Evolutionary conservation across 2,888 invertebrate species (phyloP), one percentile per base, ranked within the genome.

Genomic region (Chymomyza amoena): DNA sequence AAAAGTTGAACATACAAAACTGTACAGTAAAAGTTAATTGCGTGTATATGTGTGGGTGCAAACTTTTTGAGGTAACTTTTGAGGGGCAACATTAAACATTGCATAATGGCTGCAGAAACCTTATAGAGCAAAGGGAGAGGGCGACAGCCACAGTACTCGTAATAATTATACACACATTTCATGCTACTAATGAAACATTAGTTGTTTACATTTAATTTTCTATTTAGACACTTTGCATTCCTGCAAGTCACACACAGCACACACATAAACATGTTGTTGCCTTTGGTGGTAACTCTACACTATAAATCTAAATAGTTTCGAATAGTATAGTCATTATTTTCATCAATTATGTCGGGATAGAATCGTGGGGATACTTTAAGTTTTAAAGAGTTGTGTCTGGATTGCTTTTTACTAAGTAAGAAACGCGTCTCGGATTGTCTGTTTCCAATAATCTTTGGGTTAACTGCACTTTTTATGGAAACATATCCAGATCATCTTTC

Each of bases 161-260:
- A 86, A 84, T 84, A 84, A 88, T 84, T 88, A 84, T 88, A 80
- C 80, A 81, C 80, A 86, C 88, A 84, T 84, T 84, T 84, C 85
- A 87, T 80, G 79, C 76, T 84, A 68, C 84, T 84, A 88, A 84
- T 88, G 88, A 86, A 88, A 84, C 84, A 88, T 88, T 86, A 86
- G 84, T 81, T 88, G 88, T 86, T 84, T 87, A 79, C 86, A 87
- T 85, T 87, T 84, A 84, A 85, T 84, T 84, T 84, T 81, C 75
- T 76, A 79, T 87, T 83, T 82, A 77, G 75, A 13, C 75, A 87
- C 25, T 57, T 57, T 72, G 69, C 70, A 66, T 60, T 60, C 45
- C 52, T 63, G 60, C 59, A 39, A 62, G 16, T 36, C 39, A 13
- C 39, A 45, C 36, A 36, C 36, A 6, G 7, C 6, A 6, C 6